Evolutionary conservation across 2,888 invertebrate genomes (phyloP).

Genomic region (Xylota segnis): DNA sequence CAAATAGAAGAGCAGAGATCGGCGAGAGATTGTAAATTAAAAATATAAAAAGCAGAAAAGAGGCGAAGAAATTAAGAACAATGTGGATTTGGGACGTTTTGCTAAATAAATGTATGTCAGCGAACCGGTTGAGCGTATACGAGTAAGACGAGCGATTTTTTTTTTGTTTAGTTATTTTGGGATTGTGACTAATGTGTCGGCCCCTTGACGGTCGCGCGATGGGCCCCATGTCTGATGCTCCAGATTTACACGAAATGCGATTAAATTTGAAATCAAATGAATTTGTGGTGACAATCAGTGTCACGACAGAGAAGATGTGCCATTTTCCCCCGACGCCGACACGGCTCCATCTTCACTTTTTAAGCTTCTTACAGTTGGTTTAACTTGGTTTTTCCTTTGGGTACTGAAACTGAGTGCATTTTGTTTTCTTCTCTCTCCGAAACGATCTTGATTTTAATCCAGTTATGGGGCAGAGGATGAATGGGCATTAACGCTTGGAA

Average conservation of each 20-base stretch:
- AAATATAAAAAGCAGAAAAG: background rate
- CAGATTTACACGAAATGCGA: conserved; percentile 3
- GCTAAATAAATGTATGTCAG: conserved; percentile 49
- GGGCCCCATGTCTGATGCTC: conserved; percentile 18
- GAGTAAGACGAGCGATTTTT: conserved; percentile 14
- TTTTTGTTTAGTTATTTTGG: conserved; percentile 25
- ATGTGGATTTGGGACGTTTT: conserved; percentile 30
- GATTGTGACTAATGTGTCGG: conserved; percentile 26
- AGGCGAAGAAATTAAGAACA: conserved; percentile 22
- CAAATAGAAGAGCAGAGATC: conserved; percentile 1
- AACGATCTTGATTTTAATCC: background rate
- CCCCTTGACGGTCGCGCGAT: background rate
- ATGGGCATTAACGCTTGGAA: background rate
- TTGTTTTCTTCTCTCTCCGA: background rate
- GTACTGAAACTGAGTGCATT: background rate
- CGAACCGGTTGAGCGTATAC: conserved; percentile 48
- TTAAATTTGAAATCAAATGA: background rate
- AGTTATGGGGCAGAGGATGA: background rate
- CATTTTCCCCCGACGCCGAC: background rate
- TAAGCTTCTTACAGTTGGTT: background rate
- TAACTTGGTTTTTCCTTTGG: background rate
- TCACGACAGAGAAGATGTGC: background rate
- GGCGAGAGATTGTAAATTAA: conserved; percentile 13
- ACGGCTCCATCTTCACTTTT: conserved; percentile 12
- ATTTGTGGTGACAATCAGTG: background rate